Evolutionary conservation across 2,797 vertebrate species (phyloP).

Genomic region (Macroramphosus scolopax): DNA sequence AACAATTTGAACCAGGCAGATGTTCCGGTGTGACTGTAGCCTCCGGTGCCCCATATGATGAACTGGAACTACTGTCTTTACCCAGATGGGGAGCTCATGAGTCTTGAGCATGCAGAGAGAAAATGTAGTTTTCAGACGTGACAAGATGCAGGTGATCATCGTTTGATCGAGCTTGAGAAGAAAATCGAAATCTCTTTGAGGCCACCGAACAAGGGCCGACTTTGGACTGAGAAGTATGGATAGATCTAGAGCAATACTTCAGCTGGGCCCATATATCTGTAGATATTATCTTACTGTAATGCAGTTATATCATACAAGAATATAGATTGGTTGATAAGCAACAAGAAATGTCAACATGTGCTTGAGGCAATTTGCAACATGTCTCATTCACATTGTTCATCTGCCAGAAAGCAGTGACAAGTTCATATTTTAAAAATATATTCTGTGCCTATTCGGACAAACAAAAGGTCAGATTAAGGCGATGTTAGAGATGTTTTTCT

Average conservation of each 20-base stretch:
- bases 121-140: slow-evolving; percentile 1
- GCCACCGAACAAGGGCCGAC: not conserved
- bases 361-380: not conserved
- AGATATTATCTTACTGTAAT: not conserved
- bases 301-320: too few relatives aligned
- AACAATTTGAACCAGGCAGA: slow-evolving; percentile 7
- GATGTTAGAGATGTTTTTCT: too few relatives aligned
- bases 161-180: slow-evolving; percentile 5
- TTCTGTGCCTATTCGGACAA: too few relatives aligned
- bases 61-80: not conserved
- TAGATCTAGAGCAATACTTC: not conserved
- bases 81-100: slow-evolving; percentile 2
- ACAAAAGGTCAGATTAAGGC: too few relatives aligned
- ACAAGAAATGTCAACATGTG: not conserved
- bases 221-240: too few relatives aligned
- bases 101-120: not conserved
- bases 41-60: slow-evolving; percentile 11
- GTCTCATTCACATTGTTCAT: not conserved
- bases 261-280: not conserved
- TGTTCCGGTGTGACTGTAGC: slow-evolving; percentile 17
- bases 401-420: not conserved
- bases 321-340: too few relatives aligned
- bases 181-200: slow-evolving; percentile 7
- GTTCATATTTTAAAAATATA: slow-evolving; percentile 1
- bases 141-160: slow-evolving; percentile 8